Conservation (phyloP, 2,797 vertebrate species). For the Sardinella longiceps region DNA sequence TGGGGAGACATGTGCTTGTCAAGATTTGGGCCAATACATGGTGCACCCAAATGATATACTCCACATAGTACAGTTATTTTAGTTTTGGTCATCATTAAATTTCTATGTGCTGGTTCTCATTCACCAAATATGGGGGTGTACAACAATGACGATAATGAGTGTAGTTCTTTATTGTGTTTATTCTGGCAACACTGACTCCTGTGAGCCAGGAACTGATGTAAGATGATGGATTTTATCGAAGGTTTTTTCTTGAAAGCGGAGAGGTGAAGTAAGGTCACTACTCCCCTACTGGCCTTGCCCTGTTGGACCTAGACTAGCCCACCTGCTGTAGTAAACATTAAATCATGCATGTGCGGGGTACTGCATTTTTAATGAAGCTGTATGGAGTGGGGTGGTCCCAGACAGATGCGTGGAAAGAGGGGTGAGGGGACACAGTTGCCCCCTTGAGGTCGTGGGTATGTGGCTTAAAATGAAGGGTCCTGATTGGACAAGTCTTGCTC, state of each 20-base stretch:
- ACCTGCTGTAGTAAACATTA: constrained; percentile 57
- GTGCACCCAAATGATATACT: not conserved
- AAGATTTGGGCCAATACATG: too few species aligned
- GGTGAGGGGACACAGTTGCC: constrained; percentile 30
- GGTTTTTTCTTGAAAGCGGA: not conserved
- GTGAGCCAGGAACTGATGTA: not conserved
- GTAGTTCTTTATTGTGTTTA: not conserved
- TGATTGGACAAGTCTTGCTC: constrained; percentile 40
- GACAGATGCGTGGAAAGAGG: constrained; percentile 39
- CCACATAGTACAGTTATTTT: not conserved
- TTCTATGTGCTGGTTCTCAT: not conserved
- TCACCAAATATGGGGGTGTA: too few species aligned
- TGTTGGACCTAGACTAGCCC: constrained; percentile 12
- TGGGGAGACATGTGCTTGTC: too few species aligned
- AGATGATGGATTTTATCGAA: not conserved
- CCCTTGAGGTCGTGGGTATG: not conserved
- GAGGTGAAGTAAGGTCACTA: not conserved
- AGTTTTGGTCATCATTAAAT: not conserved
- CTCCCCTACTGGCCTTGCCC: not conserved
- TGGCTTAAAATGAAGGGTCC: not conserved
- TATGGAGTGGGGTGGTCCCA: constrained; percentile 50
- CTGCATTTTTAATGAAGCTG: constrained; percentile 67
- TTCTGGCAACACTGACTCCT: not conserved
- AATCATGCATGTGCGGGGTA: constrained; percentile 65
- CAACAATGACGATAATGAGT: not conserved